Conservation (phyloP, 64 coral and sea anemone species). For the Montipora sp. region DNA sequence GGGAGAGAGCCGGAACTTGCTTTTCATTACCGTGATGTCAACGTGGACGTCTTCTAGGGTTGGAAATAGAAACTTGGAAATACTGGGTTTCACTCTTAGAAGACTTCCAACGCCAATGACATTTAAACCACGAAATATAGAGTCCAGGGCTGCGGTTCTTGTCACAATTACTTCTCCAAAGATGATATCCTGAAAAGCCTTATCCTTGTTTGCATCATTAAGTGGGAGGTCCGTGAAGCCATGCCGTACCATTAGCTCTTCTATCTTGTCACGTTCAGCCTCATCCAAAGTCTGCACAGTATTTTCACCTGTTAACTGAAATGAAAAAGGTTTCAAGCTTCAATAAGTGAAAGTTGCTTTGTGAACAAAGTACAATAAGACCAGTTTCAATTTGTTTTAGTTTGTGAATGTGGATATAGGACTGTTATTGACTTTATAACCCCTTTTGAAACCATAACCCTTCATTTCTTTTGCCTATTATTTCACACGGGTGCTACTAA, state of each 20-base stretch:
- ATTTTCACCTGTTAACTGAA: slow-evolving; percentile 13
- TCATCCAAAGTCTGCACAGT: slow-evolving; percentile 4
- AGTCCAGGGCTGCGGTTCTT: slow-evolving; percentile 61
- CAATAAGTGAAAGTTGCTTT: slow-evolving; percentile 13
- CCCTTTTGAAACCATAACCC: slow-evolving; percentile 12
- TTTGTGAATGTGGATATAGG: slow-evolving; percentile 12
- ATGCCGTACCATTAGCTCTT: slow-evolving; percentile 72
- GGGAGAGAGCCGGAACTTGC: slow-evolving; percentile 13
- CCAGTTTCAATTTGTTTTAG: slow-evolving; percentile 6
- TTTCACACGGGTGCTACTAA: slow-evolving; percentile 12
- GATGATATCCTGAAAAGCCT: slow-evolving; percentile 65
- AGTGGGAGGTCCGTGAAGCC: slow-evolving; percentile 66
- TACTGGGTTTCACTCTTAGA: slow-evolving; percentile 32
- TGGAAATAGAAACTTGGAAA: slow-evolving; percentile 36
- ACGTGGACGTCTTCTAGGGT: slow-evolving; percentile 9
- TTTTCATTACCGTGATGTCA: slow-evolving; percentile 9
- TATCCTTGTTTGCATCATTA: slow-evolving; percentile 68
- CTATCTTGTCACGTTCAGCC: slow-evolving; percentile 59
- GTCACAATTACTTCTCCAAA: slow-evolving; percentile 74
- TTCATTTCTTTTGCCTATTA: slow-evolving; percentile 13
- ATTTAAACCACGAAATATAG: slow-evolving; percentile 58
- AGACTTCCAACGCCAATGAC: slow-evolving; percentile 36
- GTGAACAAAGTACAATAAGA: slow-evolving; percentile 13
- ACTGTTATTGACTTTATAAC: slow-evolving; percentile 13
- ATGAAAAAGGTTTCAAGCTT: slow-evolving; percentile 13